phyloP scores from a whole-genome alignment of 2,888 invertebrate species.

The Pedicia rivosa region DNA sequence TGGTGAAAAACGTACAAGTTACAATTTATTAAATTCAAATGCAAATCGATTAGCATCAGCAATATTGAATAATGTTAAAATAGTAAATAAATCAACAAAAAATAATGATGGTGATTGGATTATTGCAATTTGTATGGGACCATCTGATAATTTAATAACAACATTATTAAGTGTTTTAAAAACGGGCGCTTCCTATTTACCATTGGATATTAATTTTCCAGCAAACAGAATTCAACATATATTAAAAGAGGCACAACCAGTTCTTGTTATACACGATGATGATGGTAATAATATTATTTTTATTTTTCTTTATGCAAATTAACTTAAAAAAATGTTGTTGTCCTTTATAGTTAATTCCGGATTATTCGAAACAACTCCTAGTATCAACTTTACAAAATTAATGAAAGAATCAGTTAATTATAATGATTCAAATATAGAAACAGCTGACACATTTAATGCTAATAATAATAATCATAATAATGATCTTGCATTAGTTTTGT shows the following conservation, averaged over 20 bases:
- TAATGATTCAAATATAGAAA: slow-evolving; percentile 19
- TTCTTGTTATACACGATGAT: slow-evolving; percentile 44
- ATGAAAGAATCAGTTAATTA: slow-evolving; percentile 17
- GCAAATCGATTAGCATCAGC: slow-evolving; percentile 33
- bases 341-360: slow-evolving; percentile 15
- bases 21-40: slow-evolving; percentile 29
- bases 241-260: slow-evolving; percentile 54
- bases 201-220: slow-evolving; percentile 59
- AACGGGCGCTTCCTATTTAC: slow-evolving; percentile 70
- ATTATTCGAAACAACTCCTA: slow-evolving; percentile 19
- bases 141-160: slow-evolving; percentile 49
- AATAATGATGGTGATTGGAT: slow-evolving; percentile 57
- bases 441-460: slow-evolving; percentile 30
- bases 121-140: slow-evolving; percentile 64
- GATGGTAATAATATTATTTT: too few species aligned
- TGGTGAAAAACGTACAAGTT: slow-evolving; percentile 17
- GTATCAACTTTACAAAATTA: slow-evolving; percentile 19
- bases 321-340: not conserved
- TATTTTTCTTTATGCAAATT: not conserved
- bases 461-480: slow-evolving; percentile 25
- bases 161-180: slow-evolving; percentile 61
- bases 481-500: slow-evolving; percentile 54
- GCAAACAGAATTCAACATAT: slow-evolving; percentile 59
- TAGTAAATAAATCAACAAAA: slow-evolving; percentile 19
- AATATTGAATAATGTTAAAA: slow-evolving; percentile 20